Evolutionary conservation across 2,888 invertebrate species (phyloP).

Genomic region (Thereva nobilitata): DNA sequence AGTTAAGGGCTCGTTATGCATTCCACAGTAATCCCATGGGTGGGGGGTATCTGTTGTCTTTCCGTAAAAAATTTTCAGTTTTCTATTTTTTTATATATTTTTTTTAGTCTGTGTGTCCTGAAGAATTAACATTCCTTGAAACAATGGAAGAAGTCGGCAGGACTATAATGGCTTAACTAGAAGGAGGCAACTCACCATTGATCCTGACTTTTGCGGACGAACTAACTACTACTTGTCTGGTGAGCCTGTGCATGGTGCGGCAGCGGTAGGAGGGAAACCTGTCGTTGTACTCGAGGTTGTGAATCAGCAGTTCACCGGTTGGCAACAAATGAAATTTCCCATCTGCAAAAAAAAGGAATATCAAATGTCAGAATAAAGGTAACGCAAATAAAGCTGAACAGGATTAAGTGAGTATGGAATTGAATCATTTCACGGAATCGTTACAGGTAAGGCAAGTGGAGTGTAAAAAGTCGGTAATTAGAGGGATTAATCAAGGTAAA

Average conservation of each 20-base stretch:
- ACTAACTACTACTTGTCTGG: constrained; percentile 71
- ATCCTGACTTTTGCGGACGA: constrained; percentile 70
- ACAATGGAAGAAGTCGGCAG: constrained; percentile 24
- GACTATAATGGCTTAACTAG: neutral
- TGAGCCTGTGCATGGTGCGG: constrained; percentile 73
- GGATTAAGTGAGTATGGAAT: neutral
- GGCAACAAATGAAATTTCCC: constrained; percentile 76
- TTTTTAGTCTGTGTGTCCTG: neutral
- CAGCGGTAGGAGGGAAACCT: constrained; percentile 74
- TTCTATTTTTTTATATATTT: constrained; percentile 4
- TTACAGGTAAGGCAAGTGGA: constrained; percentile 1
- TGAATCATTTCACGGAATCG: neutral
- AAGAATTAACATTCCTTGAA: constrained; percentile 24
- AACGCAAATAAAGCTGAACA: neutral
- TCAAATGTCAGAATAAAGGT: neutral
- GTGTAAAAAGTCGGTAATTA: constrained; percentile 3
- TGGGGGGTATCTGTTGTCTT: neutral
- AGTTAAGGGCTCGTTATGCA: neutral
- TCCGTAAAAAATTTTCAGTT: constrained; percentile 5
- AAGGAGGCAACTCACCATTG: constrained; percentile 62
- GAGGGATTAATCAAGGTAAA: constrained; percentile 8
- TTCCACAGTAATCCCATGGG: neutral
- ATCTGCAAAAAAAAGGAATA: constrained; percentile 60
- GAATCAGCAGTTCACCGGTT: constrained; percentile 73
- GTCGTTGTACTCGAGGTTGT: constrained; percentile 74